Percentiles rank a stretch among this genome's conserved stretches.
These are phyloP conservation scores for Helarctos malayanus DNA, from an alignment of 2,797 vertebrate species.

Conservation along the genomic window DNA sequence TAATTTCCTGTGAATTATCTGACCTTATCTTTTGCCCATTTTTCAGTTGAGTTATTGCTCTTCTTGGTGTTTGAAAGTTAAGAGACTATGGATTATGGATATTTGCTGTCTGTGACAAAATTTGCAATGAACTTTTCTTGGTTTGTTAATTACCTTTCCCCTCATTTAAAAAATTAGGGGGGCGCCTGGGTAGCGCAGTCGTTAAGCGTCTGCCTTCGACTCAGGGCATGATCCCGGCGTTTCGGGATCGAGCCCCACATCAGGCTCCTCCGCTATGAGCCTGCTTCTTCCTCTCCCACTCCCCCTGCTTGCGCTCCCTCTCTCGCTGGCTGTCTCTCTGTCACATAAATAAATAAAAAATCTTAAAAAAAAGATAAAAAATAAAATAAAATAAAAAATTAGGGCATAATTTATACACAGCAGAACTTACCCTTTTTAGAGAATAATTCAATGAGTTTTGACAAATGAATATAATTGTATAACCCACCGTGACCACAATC, in stretches of 20 bases:
- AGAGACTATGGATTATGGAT: background rate
- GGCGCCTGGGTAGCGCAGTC: no score
- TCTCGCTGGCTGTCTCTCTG: no score
- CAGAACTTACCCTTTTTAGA: background rate
- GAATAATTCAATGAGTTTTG: background rate
- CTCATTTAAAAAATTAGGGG: background rate
- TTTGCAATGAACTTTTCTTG: background rate
- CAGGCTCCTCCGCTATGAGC: no score
- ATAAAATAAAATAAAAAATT: background rate
- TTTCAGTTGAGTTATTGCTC: background rate
- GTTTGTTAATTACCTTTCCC: background rate
- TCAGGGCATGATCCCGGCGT: no score
- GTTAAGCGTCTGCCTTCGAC: no score
- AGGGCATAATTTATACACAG: background rate
- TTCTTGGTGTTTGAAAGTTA: background rate
- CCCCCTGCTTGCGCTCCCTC: no score
- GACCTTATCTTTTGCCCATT: background rate
- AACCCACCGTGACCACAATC: background rate
- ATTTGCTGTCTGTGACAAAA: background rate
- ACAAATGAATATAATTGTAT: background rate
- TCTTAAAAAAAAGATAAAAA: no score
- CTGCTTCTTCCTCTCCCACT: no score
- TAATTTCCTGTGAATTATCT: background rate
- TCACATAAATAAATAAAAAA: no score
- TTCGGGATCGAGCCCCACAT: no score